Evolutionary conservation across 2,113 vertebrate species (phyloP), one percentile per base, ranked within the genome.

Genomic region (Lipophrys pholis): DNA sequence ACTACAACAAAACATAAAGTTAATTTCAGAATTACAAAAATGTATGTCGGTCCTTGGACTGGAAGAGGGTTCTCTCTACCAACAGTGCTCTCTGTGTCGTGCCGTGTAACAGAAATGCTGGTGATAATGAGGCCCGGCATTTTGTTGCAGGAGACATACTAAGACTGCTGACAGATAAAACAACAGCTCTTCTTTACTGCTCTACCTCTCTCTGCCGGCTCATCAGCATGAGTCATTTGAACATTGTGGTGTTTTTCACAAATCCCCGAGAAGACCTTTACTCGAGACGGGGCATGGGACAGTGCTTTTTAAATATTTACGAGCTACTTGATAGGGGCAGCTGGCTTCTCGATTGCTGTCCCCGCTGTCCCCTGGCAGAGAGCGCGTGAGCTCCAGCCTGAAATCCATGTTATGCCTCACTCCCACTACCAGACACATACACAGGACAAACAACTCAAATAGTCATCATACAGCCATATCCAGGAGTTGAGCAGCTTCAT

Each of bases 221-320:
- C 69, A 55, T 87, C 81, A 54, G 55, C 71, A 78, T 68, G 76
- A 82, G 57, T 87, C 77, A 84, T 76, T 63, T 5, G 7, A 73
- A 75, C 73, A 66, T 64, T 59, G 64, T 83, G 60, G 48, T 80
- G 85, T 82, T 86, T 76, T 80, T 83, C 61, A 85, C 87, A 87
- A 92, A 76, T 87, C 84, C 82, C 82, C 70, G 72, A 80, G 84
- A 89, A 87, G 91, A 87, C 82, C 83, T 93, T 84, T 78, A 82
- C 54, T 76, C 63, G 76, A 88, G 82, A 87, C 80, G 65, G 66
- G 80, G 76, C 73, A 75, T 42, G 11, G 78, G 81, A 84, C 36
- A 66, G 73, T 76, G 78, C 85, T 82, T 91, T 89, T 93, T 87
- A 93, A 94, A 91, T 89, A 93, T 94, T 93, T 89, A 94, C 83